phyloP scores from a whole-genome alignment of 2,113 vertebrate species.

The Chloebia gouldiae region DNA sequence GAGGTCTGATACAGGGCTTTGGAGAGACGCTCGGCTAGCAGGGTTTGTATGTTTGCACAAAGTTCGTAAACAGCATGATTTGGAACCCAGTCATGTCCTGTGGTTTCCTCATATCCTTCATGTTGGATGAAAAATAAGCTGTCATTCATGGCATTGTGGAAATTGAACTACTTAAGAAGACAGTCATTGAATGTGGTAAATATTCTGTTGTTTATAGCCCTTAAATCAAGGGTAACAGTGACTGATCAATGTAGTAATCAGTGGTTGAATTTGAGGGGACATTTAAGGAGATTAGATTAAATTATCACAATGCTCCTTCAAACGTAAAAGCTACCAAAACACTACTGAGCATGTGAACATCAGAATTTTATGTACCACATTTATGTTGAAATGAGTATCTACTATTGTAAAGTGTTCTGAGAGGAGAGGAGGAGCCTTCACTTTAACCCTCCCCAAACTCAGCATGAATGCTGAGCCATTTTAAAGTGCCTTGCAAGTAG shows the following conservation, averaged over 20 bases:
- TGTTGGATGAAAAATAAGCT: slow-evolving; percentile 3
- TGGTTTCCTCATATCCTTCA: slow-evolving; percentile 24
- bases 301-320: background rate
- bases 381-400: background rate
- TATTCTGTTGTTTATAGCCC: background rate
- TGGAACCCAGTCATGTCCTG: slow-evolving; percentile 12
- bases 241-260: background rate
- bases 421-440: background rate
- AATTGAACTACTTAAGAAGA: background rate
- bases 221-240: background rate
- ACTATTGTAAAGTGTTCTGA: background rate
- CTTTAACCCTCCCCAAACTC: background rate
- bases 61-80: background rate
- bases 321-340: background rate
- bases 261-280: background rate
- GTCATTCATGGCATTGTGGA: background rate
- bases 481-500: background rate
- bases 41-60: background rate
- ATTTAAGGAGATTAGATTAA: background rate
- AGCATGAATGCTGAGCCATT: background rate
- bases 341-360: background rate
- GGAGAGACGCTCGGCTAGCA: background rate
- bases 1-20: background rate
- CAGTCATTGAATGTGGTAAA: background rate
- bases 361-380: background rate